Evolutionary conservation across 1,140 invertebrate species (phyloP).

Genomic region (Pygmarrhopalites habei): DNA sequence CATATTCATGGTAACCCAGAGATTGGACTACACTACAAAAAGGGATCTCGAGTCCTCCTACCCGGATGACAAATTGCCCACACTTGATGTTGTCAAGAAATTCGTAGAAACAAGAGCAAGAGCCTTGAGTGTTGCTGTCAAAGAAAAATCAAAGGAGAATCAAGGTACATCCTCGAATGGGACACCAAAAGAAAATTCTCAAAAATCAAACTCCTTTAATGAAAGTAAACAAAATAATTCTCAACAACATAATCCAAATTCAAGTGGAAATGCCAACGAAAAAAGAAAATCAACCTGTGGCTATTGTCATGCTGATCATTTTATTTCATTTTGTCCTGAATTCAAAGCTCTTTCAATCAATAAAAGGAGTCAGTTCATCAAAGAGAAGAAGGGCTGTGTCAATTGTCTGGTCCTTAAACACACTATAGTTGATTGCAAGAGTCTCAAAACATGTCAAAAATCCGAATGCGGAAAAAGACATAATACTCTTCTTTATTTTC

Average conservation of each 20-base stretch:
- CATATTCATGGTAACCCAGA: background rate
- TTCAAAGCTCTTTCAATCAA: too few relatives aligned
- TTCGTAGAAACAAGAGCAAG: background rate
- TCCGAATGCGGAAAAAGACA: too few relatives aligned
- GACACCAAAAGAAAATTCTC: too few relatives aligned
- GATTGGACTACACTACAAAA: background rate
- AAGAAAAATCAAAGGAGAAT: background rate
- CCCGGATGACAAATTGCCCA: background rate
- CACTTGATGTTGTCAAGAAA: background rate
- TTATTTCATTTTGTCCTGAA: too few relatives aligned
- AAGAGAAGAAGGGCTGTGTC: background rate
- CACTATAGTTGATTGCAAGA: background rate
- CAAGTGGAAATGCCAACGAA: too few relatives aligned
- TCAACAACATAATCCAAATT: too few relatives aligned
- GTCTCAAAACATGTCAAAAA: background rate
- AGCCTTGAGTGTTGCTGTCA: background rate
- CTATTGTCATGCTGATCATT: too few relatives aligned
- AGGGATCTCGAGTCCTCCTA: background rate
- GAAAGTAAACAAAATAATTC: too few relatives aligned
- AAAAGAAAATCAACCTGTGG: too few relatives aligned
- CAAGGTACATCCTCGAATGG: too few relatives aligned
- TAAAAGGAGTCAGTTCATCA: too few relatives aligned
- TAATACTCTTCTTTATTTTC: slow-evolving; percentile 1
- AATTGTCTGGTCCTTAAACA: slow-evolving; percentile 5
- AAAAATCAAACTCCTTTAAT: too few relatives aligned